phyloP scores from a whole-genome alignment of 2,113 vertebrate species.

The Pao palembangensis region DNA sequence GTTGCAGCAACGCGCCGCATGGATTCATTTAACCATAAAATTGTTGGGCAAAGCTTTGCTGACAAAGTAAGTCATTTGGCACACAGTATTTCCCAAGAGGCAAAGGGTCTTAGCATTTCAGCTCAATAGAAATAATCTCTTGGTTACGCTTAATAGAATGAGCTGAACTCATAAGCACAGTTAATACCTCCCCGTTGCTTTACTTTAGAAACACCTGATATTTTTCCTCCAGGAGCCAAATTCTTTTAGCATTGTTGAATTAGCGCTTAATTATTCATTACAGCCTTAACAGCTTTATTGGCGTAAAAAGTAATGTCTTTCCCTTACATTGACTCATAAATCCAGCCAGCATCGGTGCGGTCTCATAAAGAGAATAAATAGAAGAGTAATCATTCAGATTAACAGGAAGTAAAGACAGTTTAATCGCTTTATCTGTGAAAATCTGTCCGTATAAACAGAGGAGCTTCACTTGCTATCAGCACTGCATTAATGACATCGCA shows the following conservation, averaged over 20 bases:
- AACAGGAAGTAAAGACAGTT: constrained; percentile 38
- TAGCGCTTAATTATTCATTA: constrained; percentile 40
- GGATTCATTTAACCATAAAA: constrained; percentile 4
- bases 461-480: neutral
- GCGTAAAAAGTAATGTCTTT: constrained; percentile 30
- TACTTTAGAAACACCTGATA: neutral
- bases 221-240: neutral
- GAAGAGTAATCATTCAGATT: constrained; percentile 32
- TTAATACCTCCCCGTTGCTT: constrained; percentile 3
- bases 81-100: constrained; percentile 13
- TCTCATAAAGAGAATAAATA: constrained; percentile 35
- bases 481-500: too few species aligned
- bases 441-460: constrained; percentile 21
- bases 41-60: neutral
- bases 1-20: neutral
- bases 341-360: neutral
- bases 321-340: constrained; percentile 22
- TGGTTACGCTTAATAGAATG: constrained; percentile 9
- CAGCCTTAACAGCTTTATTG: constrained; percentile 17
- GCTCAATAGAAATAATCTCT: constrained; percentile 3
- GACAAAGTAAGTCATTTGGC: neutral
- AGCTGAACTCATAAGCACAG: constrained; percentile 9
- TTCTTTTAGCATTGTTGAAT: constrained; percentile 21
- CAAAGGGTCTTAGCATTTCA: constrained; percentile 11
- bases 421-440: constrained; percentile 21